A percentile compares a stretch with the other conserved stretches of the same genome.
phyloP scores from a whole-genome alignment of 2,888 invertebrate genomes.

The Trilocha varians region DNA sequence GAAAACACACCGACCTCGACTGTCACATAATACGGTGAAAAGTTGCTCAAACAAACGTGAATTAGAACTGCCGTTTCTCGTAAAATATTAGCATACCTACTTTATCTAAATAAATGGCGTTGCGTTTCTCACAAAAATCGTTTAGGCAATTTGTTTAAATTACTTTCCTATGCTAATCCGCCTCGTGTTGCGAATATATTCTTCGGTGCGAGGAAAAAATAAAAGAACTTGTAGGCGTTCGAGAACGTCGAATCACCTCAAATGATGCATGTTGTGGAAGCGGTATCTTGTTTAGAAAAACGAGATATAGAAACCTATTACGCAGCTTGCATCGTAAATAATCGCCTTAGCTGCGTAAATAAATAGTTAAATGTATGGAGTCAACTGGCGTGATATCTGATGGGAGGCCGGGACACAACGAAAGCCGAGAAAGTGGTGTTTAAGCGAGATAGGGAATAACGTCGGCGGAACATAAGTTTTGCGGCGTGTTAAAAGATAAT shows the following conservation, averaged over 20 bases:
- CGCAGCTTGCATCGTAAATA: slow-evolving; percentile 65
- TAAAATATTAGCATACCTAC: slow-evolving; percentile 32
- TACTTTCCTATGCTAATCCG: slow-evolving; percentile 64
- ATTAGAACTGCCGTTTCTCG: slow-evolving; percentile 17
- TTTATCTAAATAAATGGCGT: slow-evolving; percentile 46
- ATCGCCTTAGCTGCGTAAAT: slow-evolving; percentile 61
- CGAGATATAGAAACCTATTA: slow-evolving; percentile 60
- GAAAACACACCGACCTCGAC: slow-evolving; percentile 22
- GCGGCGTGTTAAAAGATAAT: slow-evolving; percentile 66
- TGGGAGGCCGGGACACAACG: slow-evolving; percentile 47
- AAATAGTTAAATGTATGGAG: slow-evolving; percentile 56
- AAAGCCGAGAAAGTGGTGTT: slow-evolving; percentile 58
- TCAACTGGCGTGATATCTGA: slow-evolving; percentile 58
- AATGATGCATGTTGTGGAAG: slow-evolving; percentile 55
- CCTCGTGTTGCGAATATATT: slow-evolving; percentile 55
- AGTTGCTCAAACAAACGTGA: slow-evolving; percentile 22
- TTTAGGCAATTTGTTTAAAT: slow-evolving; percentile 65
- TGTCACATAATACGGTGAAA: slow-evolving; percentile 18
- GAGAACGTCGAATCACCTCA: slow-evolving; percentile 43
- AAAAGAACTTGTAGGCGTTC: slow-evolving; percentile 32
- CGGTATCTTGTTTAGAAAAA: slow-evolving; percentile 46
- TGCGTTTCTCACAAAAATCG: slow-evolving; percentile 53
- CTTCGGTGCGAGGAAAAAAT: slow-evolving; percentile 30
- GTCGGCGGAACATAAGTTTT: slow-evolving; percentile 56
- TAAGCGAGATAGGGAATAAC: slow-evolving; percentile 55